phyloP scores from a whole-genome alignment of 2,113 vertebrate genomes.

The Triplophysa tibetana region DNA sequence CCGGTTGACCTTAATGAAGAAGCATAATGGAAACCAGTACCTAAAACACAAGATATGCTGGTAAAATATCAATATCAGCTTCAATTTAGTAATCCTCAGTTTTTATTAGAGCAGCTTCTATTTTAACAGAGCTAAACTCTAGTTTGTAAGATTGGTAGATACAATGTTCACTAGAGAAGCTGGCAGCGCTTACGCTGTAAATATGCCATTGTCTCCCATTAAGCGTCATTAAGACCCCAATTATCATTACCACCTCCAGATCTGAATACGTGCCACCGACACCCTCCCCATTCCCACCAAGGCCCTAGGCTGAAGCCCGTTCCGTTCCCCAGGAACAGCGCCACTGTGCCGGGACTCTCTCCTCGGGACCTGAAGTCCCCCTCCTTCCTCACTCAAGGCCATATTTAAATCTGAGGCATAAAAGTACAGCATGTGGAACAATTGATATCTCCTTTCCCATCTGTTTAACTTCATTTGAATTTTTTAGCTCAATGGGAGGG shows the following conservation, averaged over 20 bases:
- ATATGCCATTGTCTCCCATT: slow-evolving; percentile 61
- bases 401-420: slow-evolving; percentile 60
- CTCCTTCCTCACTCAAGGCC: slow-evolving; percentile 1
- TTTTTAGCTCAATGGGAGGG: slow-evolving; percentile 66
- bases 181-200: slow-evolving; percentile 67
- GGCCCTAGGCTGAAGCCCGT: slow-evolving; percentile 39
- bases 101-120: slow-evolving; percentile 29
- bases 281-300: slow-evolving; percentile 42
- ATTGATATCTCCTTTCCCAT: slow-evolving; percentile 74
- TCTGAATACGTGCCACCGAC: slow-evolving; percentile 43
- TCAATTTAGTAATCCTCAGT: slow-evolving; percentile 28
- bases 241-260: slow-evolving; percentile 62
- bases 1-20: not conserved
- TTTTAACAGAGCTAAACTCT: slow-evolving; percentile 33
- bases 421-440: slow-evolving; percentile 72
- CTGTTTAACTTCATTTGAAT: slow-evolving; percentile 77
- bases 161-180: slow-evolving; percentile 51
- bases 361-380: slow-evolving; percentile 2
- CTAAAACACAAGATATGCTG: no score
- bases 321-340: slow-evolving; percentile 54
- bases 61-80: not conserved
- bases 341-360: slow-evolving; percentile 46
- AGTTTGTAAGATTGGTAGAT: slow-evolving; percentile 48
- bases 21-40: not conserved
- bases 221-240: slow-evolving; percentile 67